Percentiles rank a stretch among this genome's conserved stretches.
Evolutionary conservation across 2,888 invertebrate species (phyloP).

Genomic region (Temnothorax unifasciatus): DNA sequence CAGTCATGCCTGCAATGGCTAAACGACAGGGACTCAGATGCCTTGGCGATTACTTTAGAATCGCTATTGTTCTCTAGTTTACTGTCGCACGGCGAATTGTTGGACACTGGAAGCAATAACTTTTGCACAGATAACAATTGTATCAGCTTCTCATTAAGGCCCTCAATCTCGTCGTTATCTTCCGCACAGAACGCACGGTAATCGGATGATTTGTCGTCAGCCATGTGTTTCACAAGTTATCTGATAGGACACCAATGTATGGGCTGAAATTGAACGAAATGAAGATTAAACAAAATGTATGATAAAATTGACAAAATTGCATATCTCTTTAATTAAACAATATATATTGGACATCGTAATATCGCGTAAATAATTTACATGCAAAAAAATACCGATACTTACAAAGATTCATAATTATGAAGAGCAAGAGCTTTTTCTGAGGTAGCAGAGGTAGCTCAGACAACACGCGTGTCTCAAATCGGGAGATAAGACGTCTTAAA

Average conservation of each 20-base stretch:
- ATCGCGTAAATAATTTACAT: neutral
- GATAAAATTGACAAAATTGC: neutral
- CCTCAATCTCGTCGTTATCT: conserved; percentile 79
- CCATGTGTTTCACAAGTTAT: conserved; percentile 73
- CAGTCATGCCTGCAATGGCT: conserved; percentile 77
- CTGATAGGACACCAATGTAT: conserved; percentile 54
- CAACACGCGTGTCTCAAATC: no score
- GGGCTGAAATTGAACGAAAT: conserved; percentile 56
- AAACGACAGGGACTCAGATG: conserved; percentile 62
- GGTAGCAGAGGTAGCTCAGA: no score
- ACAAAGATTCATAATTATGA: no score
- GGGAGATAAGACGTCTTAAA: no score
- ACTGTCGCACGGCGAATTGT: conserved; percentile 68
- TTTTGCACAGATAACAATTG: conserved; percentile 78
- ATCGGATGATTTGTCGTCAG: conserved; percentile 69
- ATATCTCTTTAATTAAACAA: neutral
- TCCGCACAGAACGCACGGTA: conserved; percentile 72
- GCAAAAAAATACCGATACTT: neutral
- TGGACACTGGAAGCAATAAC: conserved; percentile 58
- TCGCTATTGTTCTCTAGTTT: conserved; percentile 72
- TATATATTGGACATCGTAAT: neutral
- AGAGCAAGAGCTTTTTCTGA: no score
- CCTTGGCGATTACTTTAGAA: conserved; percentile 6
- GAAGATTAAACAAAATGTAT: neutral
- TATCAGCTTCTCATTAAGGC: conserved; percentile 80